Evolutionary conservation across 2,888 invertebrate genomes (phyloP).

Genomic region (Brachycybe producta): DNA sequence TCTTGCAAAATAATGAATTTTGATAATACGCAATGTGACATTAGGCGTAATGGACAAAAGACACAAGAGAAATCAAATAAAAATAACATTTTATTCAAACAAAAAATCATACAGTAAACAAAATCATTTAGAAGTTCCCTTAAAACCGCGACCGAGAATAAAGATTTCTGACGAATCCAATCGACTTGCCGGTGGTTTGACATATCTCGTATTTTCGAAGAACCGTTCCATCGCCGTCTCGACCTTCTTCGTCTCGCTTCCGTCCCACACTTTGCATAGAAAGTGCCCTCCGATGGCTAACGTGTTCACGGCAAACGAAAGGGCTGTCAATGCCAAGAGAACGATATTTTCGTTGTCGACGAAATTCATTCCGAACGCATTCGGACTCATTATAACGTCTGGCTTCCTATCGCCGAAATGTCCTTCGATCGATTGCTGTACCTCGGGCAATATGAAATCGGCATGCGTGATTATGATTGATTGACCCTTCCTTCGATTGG

Average conservation of each 20-base stretch:
- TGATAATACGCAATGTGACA: too few relatives aligned
- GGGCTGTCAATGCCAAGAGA: slow-evolving; percentile 23
- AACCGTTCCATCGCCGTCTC: slow-evolving; percentile 22
- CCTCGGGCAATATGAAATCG: not conserved
- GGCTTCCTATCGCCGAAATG: slow-evolving; percentile 16
- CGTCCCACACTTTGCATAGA: slow-evolving; percentile 30
- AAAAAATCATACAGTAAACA: too few relatives aligned
- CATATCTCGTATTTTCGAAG: slow-evolving; percentile 24
- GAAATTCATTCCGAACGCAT: slow-evolving; percentile 26
- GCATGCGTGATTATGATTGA: slow-evolving; percentile 7
- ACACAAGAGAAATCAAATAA: too few relatives aligned
- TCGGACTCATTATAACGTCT: slow-evolving; percentile 30
- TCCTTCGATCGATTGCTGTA: not conserved
- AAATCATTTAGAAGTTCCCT: too few relatives aligned
- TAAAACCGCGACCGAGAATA: slow-evolving; percentile 22
- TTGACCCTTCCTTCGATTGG: slow-evolving; percentile 13
- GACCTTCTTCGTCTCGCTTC: slow-evolving; percentile 17
- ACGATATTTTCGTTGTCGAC: slow-evolving; percentile 27
- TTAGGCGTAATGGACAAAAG: too few relatives aligned
- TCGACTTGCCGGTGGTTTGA: slow-evolving; percentile 30
- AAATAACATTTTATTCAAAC: too few relatives aligned
- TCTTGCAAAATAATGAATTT: too few relatives aligned
- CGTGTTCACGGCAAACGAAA: slow-evolving; percentile 22
- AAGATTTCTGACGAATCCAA: slow-evolving; percentile 29
- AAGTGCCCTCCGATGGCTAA: slow-evolving; percentile 21